These are phyloP conservation scores for Spodoptera litura DNA, from an alignment of 1,140 invertebrate species.

Conservation along the genomic window DNA sequence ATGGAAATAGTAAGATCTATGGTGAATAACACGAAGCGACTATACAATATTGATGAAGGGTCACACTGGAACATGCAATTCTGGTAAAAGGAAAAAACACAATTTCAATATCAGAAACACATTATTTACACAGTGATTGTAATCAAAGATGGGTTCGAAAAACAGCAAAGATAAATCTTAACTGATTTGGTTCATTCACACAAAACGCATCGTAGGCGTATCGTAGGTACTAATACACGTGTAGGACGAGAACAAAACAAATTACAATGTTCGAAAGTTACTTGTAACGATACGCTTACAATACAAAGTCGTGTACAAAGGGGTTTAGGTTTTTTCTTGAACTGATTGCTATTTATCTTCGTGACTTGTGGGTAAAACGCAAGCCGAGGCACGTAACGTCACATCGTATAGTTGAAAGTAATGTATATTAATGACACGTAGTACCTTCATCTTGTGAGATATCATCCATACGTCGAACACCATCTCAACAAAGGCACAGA, in stretches of 20 bases:
- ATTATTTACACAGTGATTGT: slow-evolving; percentile 3
- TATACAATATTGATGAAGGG: slow-evolving; percentile 36
- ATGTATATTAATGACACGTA: slow-evolving; percentile 19
- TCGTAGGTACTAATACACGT: too few relatives aligned
- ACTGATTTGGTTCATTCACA: too few relatives aligned
- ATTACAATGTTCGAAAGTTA: too few relatives aligned
- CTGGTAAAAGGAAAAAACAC: slow-evolving; percentile 53
- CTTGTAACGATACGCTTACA: too few relatives aligned
- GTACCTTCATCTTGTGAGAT: slow-evolving; percentile 76
- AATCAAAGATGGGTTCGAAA: too few relatives aligned
- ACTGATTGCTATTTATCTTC: not conserved
- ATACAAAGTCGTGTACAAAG: too few relatives aligned
- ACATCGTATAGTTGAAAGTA: not conserved
- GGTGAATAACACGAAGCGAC: slow-evolving; percentile 20
- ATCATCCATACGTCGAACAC: slow-evolving; percentile 74
- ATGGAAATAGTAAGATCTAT: not conserved
- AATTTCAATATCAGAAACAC: slow-evolving; percentile 33
- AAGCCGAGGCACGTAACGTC: not conserved
- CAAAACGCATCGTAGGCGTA: too few relatives aligned
- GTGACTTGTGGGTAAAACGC: not conserved
- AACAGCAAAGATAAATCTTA: too few relatives aligned
- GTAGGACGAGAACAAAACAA: too few relatives aligned
- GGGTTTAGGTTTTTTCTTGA: not conserved
- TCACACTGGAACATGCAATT: slow-evolving; percentile 57
- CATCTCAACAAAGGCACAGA: slow-evolving; percentile 82